Conservation (phyloP, 1,140 invertebrate species). For the Rhynchophorus ferrugineus region DNA sequence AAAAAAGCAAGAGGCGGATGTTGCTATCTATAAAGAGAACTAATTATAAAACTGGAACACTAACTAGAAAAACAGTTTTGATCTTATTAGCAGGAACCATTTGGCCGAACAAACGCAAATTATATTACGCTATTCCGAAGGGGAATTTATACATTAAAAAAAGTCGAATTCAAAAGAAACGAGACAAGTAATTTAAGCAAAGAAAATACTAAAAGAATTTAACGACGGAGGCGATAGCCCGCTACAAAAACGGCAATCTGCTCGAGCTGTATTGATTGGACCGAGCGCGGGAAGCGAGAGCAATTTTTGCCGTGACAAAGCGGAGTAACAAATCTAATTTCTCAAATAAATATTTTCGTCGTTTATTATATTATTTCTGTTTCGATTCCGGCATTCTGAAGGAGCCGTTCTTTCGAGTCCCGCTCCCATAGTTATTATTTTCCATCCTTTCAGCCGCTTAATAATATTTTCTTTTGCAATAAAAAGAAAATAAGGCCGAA, state of each 20-base stretch:
- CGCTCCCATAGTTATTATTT: slow-evolving; percentile 35
- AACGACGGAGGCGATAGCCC: slow-evolving; percentile 17
- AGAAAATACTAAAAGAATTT: slow-evolving; percentile 17
- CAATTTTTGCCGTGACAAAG: slow-evolving; percentile 33
- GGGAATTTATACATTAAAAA: too few relatives aligned
- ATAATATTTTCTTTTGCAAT: slow-evolving; percentile 25
- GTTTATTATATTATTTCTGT: slow-evolving; percentile 41
- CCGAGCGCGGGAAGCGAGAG: slow-evolving; percentile 8
- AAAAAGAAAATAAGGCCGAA: slow-evolving; percentile 22
- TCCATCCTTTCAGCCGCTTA: slow-evolving; percentile 32
- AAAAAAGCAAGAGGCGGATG: too few relatives aligned
- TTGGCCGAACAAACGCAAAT: too few relatives aligned
- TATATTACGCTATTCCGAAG: too few relatives aligned
- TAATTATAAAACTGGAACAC: too few relatives aligned
- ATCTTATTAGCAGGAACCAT: too few relatives aligned
- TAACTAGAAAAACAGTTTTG: too few relatives aligned
- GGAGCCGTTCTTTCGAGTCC: slow-evolving; percentile 29
- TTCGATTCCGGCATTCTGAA: slow-evolving; percentile 33
- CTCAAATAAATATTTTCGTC: slow-evolving; percentile 40
- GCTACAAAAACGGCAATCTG: slow-evolving; percentile 15
- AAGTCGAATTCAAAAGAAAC: too few relatives aligned
- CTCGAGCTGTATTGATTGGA: slow-evolving; percentile 23
- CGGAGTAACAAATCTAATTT: slow-evolving; percentile 39
- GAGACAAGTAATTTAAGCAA: slow-evolving; percentile 12
- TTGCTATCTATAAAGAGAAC: too few relatives aligned